phyloP scores from a whole-genome alignment of 2,113 vertebrate genomes.

The Canis aureus region DNA sequence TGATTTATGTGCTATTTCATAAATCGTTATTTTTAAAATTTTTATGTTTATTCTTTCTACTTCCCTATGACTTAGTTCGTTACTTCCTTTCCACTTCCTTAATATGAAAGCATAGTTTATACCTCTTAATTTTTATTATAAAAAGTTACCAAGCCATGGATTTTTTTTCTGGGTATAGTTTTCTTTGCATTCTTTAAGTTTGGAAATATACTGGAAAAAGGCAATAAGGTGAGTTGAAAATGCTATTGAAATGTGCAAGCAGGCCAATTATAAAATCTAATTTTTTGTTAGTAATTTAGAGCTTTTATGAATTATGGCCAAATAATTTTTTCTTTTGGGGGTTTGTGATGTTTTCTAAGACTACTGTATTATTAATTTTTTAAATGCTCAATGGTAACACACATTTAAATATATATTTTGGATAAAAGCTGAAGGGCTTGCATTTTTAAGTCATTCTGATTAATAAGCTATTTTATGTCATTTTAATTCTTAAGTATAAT shows the following conservation, averaged over 20 bases:
- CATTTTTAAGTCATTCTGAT: neutral
- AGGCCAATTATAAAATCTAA: neutral
- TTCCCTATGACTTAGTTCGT: neutral
- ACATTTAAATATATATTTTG: neutral
- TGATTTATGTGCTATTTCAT: neutral
- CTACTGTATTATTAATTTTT: neutral
- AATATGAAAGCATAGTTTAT: neutral
- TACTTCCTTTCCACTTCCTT: neutral
- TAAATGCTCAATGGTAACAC: neutral
- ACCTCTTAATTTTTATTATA: neutral
- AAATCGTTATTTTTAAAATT: neutral
- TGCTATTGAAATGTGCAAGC: neutral
- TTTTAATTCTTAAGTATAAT: neutral
- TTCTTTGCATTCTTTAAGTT: neutral
- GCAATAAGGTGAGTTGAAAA: neutral
- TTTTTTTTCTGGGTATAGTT: neutral
- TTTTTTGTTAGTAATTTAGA: neutral
- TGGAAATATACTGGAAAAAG: neutral
- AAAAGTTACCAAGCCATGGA: neutral
- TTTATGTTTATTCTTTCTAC: neutral
- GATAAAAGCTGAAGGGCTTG: neutral
- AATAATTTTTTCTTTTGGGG: neutral
- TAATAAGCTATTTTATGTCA: neutral
- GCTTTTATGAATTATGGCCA: neutral
- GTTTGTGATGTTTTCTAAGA: neutral